Evolutionary conservation across 2,113 vertebrate species (phyloP), one percentile per base, ranked within the genome.

Genomic region (Aleadryas rufinucha): DNA sequence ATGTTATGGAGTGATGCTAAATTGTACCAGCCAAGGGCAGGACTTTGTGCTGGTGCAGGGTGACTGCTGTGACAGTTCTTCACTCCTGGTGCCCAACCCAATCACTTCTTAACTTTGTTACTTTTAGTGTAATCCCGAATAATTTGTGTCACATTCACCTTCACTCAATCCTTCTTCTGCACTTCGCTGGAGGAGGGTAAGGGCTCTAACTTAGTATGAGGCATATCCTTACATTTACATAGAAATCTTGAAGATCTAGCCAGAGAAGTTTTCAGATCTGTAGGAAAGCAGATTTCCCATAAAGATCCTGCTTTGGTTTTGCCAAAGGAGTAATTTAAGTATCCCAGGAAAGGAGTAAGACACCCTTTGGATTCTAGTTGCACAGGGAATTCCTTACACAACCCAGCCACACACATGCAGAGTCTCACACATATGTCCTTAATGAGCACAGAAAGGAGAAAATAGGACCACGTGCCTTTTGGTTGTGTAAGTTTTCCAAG

Each of bases 391-490:
- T 87, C 57, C 44, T 76, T 64, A 10, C 12, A 23, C 44, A 52
- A n/a, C 45, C 9, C 18, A 56, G 80, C 41, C 3, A 0, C 11
- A 17, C 22, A 26, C 35, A 39, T 8, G 6, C 18, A 33, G 6
- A 66, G 33, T 24, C 42, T 52, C 30, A 74, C 52, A 82, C 65
- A 61, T 30, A 14, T 42, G 49, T 91, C 72, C 57, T 80, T 61
- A 61, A 53, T 88, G 88, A 88, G 71, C n/a, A 50, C 41, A 75
- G 57, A 89, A 92, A 68, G 28, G 81, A 68, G 42, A 91, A 95
- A 95, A 87, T 17, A 75, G 63, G 12, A 53, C 66, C 30, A 49
- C 41, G 11, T 81, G 53, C 60, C 35, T 91, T 78, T 82, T 78
- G 41, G 45, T 76, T 79, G 33, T 72, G n/a, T 71, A 87, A 44